These are phyloP conservation scores for Liodrosophila aerea DNA, from an alignment of 2,888 invertebrate genomes.

Conservation along the genomic window DNA sequence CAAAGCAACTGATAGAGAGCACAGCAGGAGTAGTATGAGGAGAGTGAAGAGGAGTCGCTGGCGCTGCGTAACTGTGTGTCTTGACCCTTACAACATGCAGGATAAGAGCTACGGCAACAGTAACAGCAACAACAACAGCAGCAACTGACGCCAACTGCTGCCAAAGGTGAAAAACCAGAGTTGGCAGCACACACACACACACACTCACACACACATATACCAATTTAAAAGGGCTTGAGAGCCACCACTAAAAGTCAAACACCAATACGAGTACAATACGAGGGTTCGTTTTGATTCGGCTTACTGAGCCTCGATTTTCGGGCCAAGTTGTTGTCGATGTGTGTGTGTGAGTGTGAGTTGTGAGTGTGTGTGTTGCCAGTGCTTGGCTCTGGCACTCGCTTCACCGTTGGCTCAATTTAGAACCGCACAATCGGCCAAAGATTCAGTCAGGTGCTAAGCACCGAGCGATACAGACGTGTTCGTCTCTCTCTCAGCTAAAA, in stretches of 20 bases:
- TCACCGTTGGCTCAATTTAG: slow-evolving; percentile 79
- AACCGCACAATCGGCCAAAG: slow-evolving; percentile 78
- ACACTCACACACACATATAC: slow-evolving; percentile 5
- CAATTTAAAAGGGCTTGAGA: slow-evolving; percentile 59
- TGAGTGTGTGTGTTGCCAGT: no score
- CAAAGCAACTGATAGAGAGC: slow-evolving; percentile 62
- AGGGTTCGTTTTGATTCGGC: slow-evolving; percentile 76
- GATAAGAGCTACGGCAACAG: slow-evolving; percentile 47
- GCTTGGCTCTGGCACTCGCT: slow-evolving; percentile 53
- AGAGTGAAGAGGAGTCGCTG: slow-evolving; percentile 26
- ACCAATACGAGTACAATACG: slow-evolving; percentile 50
- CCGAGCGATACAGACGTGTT: slow-evolving; percentile 82
- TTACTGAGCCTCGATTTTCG: slow-evolving; percentile 61
- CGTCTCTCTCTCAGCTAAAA: slow-evolving; percentile 64
- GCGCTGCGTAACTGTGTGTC: slow-evolving; percentile 76
- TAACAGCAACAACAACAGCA: slow-evolving; percentile 25
- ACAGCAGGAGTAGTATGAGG: background rate
- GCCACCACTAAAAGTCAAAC: slow-evolving; percentile 61
- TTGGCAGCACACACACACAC: slow-evolving; percentile 51
- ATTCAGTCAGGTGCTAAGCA: slow-evolving; percentile 83
- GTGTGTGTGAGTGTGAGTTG: slow-evolving; percentile 5
- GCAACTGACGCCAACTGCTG: slow-evolving; percentile 73
- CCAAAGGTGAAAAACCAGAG: slow-evolving; percentile 79
- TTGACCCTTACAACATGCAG: slow-evolving; percentile 74
- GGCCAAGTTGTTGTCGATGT: slow-evolving; percentile 57